These are phyloP conservation scores for Eulithis testata DNA, from an alignment of 2,888 invertebrate genomes.

Conservation along the genomic window DNA sequence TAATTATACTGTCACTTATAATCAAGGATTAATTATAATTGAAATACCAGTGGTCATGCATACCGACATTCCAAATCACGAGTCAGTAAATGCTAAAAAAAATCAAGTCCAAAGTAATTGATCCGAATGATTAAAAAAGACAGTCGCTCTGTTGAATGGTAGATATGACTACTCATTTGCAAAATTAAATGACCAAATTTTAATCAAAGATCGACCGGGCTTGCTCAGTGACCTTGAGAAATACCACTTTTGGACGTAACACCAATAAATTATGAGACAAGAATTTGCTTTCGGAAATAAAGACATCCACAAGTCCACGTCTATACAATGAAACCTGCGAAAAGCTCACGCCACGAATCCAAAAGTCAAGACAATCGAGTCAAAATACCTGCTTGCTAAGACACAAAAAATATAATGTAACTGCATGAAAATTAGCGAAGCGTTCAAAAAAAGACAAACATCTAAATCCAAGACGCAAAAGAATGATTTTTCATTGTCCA, in stretches of 20 bases:
- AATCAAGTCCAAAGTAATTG: neutral
- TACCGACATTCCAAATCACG: neutral
- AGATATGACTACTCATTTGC: neutral
- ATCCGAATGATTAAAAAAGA: neutral
- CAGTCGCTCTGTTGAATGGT: neutral
- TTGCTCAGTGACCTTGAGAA: conserved; percentile 1
- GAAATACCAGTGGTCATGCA: neutral
- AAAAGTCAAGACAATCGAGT: too few species aligned
- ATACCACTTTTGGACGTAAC: neutral
- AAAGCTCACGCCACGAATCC: too few species aligned
- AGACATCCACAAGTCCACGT: too few species aligned
- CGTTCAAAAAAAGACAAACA: neutral
- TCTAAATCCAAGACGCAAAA: conserved; percentile 17
- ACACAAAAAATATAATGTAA: conserved; percentile 1
- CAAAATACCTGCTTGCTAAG: neutral
- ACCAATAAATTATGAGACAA: neutral
- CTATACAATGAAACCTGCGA: too few species aligned
- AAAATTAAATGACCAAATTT: neutral
- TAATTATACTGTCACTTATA: conserved; percentile 17
- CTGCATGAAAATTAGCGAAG: neutral
- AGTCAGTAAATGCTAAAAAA: neutral
- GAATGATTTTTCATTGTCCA: conserved; percentile 4
- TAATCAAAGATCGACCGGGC: neutral
- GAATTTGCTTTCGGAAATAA: neutral
- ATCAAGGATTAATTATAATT: conserved; percentile 8